Conservation (phyloP, 2,113 vertebrate species). For the Castor canadensis region DNA sequence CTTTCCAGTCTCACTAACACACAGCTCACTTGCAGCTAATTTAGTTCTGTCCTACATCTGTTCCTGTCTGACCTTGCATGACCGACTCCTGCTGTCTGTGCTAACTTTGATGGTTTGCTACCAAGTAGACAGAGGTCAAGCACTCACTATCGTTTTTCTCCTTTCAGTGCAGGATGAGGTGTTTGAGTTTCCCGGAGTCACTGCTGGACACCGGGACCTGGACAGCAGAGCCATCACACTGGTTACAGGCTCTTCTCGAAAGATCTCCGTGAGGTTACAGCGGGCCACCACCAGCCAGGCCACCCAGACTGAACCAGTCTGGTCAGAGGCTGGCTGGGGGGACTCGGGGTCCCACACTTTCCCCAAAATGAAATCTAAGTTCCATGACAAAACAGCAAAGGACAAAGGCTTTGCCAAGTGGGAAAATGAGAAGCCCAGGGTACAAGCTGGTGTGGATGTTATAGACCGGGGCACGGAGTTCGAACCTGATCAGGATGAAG, state of each 20-base stretch:
- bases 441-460: constrained; percentile 77
- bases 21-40: background rate
- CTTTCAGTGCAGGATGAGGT: constrained; percentile 93
- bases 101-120: background rate
- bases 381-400: constrained; percentile 90
- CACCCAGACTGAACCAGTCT: constrained; percentile 95
- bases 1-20: background rate
- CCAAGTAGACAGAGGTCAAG: background rate
- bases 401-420: constrained; percentile 94
- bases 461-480: constrained; percentile 77
- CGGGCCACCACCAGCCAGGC: constrained; percentile 95
- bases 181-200: constrained; percentile 91
- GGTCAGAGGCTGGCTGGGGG: constrained; percentile 92
- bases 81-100: background rate
- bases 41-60: background rate
- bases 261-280: constrained; percentile 95
- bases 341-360: constrained; percentile 95
- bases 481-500: constrained; percentile 81
- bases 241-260: constrained; percentile 93
- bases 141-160: background rate
- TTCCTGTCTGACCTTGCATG: background rate
- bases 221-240: constrained; percentile 93
- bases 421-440: constrained; percentile 90
- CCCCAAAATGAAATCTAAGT: constrained; percentile 95
- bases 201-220: constrained; percentile 83